Conservation (phyloP, 2,113 vertebrate species). For the Miniopterus natalensis region DNA sequence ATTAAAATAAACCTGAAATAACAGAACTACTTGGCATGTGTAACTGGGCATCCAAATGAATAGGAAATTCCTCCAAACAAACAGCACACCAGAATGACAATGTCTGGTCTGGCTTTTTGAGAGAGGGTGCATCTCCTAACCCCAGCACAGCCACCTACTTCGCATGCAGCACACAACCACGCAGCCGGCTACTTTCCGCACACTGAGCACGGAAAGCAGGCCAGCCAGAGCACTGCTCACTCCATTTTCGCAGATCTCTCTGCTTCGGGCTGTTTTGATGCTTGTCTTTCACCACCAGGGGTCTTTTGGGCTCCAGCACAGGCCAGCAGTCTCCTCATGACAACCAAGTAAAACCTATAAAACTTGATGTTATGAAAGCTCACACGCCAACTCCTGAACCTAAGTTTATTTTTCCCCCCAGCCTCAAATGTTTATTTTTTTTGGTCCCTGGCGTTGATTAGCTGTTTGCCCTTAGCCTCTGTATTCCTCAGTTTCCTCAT, state of each 20-base stretch:
- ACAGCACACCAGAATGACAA: background rate
- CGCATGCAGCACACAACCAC: fast-evolving
- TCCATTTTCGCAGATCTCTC: background rate
- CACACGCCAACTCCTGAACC: background rate
- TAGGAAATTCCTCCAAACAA: conserved; percentile 17
- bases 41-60: conserved; percentile 34
- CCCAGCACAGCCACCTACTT: background rate
- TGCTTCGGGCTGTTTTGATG: background rate
- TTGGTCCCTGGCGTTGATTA: background rate
- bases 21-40: conserved; percentile 30
- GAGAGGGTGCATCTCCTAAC: background rate
- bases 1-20: conserved; percentile 3
- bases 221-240: fast-evolving
- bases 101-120: background rate
- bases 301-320: background rate
- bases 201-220: background rate
- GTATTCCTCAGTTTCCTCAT: background rate
- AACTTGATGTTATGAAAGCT: background rate
- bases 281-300: background rate
- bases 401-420: no score
- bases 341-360: background rate
- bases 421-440: background rate
- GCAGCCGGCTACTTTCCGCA: background rate
- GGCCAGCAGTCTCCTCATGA: no score
- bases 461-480: background rate